Evolutionary conservation across 2,888 invertebrate genomes (phyloP).

Genomic region (Arenicola marina): DNA sequence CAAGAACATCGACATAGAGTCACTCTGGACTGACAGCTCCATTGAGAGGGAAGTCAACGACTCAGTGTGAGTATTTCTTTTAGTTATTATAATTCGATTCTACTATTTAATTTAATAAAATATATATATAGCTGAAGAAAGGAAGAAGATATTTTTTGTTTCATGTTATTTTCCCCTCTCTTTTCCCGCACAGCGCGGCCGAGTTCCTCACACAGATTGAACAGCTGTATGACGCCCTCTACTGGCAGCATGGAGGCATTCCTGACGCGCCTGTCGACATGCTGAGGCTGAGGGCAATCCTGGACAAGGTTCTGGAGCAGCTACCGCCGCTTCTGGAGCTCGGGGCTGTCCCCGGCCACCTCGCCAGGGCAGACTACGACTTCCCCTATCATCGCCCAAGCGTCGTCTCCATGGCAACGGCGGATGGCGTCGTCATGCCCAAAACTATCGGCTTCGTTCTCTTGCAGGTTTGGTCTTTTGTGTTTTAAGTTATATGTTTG

Average conservation of each 20-base stretch:
- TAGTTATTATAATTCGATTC: too few relatives aligned
- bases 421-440: conserved; percentile 49
- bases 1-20: too few relatives aligned
- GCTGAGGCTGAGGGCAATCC: conserved; percentile 45
- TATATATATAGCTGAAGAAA: too few relatives aligned
- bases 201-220: conserved; percentile 47
- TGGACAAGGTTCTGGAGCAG: conserved; percentile 52
- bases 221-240: conserved; percentile 53
- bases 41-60: too few relatives aligned
- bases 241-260: conserved; percentile 48
- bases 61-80: too few relatives aligned
- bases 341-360: conserved; percentile 36
- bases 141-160: too few relatives aligned
- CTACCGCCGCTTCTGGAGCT: conserved; percentile 54
- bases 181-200: conserved; percentile 43
- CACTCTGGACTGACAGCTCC: too few relatives aligned
- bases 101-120: too few relatives aligned
- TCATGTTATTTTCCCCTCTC: too few relatives aligned
- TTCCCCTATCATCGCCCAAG: conserved; percentile 58
- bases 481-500: too few relatives aligned
- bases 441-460: conserved; percentile 55
- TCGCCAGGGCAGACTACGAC: conserved; percentile 29
- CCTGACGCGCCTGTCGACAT: conserved; percentile 9
- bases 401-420: conserved; percentile 47
- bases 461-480: conserved; percentile 56